Evolutionary conservation across 2,888 invertebrate species (phyloP).

Genomic region (Xestobium rufovillosum): DNA sequence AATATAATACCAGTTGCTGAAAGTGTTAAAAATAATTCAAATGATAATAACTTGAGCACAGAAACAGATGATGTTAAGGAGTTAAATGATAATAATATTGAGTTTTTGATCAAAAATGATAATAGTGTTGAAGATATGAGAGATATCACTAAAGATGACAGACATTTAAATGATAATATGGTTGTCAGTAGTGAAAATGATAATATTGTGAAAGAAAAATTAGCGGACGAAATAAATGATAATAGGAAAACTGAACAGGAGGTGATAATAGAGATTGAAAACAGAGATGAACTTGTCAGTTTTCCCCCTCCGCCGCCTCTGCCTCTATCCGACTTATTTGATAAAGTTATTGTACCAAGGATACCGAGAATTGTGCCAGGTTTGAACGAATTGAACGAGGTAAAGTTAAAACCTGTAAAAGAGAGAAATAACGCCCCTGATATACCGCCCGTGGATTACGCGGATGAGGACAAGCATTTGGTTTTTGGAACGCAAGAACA

Average conservation of each 20-base stretch:
- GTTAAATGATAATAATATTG: neutral
- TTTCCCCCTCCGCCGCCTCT: constrained; percentile 3
- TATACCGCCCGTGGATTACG: constrained; percentile 14
- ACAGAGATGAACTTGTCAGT: too few relatives aligned
- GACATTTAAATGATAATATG: neutral
- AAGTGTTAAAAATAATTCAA: too few relatives aligned
- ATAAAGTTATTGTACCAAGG: too few relatives aligned
- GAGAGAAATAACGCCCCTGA: constrained; percentile 11
- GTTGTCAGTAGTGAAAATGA: neutral
- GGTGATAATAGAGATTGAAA: neutral
- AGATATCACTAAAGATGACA: neutral
- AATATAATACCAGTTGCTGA: too few relatives aligned
- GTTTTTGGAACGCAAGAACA: constrained; percentile 26
- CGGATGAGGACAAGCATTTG: constrained; percentile 20
- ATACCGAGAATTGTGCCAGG: too few relatives aligned
- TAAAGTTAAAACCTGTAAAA: constrained; percentile 8
- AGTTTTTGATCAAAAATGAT: neutral
- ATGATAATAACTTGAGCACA: neutral
- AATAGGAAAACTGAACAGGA: neutral
- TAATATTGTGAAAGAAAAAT: neutral
- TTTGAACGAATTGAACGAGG: too few relatives aligned
- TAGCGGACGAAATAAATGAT: neutral
- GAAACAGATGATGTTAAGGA: neutral
- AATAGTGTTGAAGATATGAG: neutral
- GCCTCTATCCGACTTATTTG: neutral